phyloP scores from a whole-genome alignment of 2,888 invertebrate genomes.

The Drosophila mulleri region DNA sequence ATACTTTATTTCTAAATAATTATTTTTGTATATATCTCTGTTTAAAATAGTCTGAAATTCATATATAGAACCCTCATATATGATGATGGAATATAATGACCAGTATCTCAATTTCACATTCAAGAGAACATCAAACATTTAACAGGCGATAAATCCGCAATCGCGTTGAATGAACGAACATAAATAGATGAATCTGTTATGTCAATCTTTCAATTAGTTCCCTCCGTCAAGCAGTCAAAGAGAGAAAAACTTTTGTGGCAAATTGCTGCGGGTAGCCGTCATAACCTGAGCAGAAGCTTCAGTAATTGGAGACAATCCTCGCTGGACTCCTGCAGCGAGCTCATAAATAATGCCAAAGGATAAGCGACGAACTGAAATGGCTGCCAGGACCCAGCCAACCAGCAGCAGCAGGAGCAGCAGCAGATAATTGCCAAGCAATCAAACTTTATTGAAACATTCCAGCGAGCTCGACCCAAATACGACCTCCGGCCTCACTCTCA shows the following conservation, averaged over 20 bases:
- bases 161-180: constrained; percentile 5
- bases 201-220: constrained; percentile 52
- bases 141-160: constrained; percentile 25
- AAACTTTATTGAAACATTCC: constrained; percentile 73
- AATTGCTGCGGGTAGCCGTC: constrained; percentile 66
- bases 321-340: constrained; percentile 2
- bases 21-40: neutral
- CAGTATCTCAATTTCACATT: neutral
- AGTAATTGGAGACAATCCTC: constrained; percentile 67
- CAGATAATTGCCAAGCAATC: constrained; percentile 78
- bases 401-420: constrained; percentile 16
- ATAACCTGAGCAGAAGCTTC: constrained; percentile 39
- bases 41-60: no score
- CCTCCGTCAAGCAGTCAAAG: neutral
- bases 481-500: constrained; percentile 20
- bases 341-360: constrained; percentile 62
- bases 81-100: no score
- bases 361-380: constrained; percentile 61
- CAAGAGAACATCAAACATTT: neutral
- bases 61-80: no score
- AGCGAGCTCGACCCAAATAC: constrained; percentile 29
- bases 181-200: neutral
- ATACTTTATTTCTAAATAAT: neutral
- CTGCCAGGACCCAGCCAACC: constrained; percentile 59
- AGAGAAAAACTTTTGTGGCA: constrained; percentile 40